Percentiles rank a stretch among this genome's conserved stretches.
Evolutionary conservation across 30 jellyfish, hydroid and myxozoan genomes (phyloP).

Genomic region (Aurelia coerulea): DNA sequence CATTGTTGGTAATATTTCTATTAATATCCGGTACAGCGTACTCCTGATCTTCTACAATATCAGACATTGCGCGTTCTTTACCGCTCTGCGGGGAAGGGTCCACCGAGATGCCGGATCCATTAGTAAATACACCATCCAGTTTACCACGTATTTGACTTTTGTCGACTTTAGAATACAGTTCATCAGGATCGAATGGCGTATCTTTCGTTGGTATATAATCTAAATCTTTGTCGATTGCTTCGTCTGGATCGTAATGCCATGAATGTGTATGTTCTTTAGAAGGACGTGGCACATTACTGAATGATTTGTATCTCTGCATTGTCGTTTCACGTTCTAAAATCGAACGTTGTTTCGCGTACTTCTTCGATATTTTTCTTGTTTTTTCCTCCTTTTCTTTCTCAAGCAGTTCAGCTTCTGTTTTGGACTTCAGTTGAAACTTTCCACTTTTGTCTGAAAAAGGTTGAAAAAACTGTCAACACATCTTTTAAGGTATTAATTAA

Average conservation of each 20-base stretch:
- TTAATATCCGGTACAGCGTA: constrained; percentile 6
- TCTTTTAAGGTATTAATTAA: too few species aligned
- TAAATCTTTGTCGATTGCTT: constrained; percentile 2
- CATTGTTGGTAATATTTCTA: not conserved
- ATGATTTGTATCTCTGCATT: constrained; percentile 63
- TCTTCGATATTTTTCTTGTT: constrained; percentile 36
- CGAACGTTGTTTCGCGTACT: constrained; percentile 68
- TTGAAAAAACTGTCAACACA: not conserved
- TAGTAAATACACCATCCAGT: constrained; percentile 2
- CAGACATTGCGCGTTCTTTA: constrained; percentile 57
- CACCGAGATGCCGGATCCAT: not conserved
- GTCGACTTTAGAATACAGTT: constrained; percentile 61
- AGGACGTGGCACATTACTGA: constrained; percentile 77
- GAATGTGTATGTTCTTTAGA: constrained; percentile 64
- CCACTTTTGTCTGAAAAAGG: constrained; percentile 65
- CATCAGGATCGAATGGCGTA: constrained; percentile 29
- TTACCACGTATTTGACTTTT: constrained; percentile 35
- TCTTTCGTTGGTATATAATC: constrained; percentile 63
- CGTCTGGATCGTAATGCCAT: constrained; percentile 42
- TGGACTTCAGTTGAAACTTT: constrained; percentile 57
- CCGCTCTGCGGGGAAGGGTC: not conserved
- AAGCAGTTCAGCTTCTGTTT: constrained; percentile 63
- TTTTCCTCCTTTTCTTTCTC: constrained; percentile 54
- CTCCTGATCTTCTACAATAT: constrained; percentile 45
- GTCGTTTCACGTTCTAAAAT: constrained; percentile 70